Evolutionary conservation across 2,113 vertebrate genomes (phyloP).

Genomic region (Polyodon spathula): DNA sequence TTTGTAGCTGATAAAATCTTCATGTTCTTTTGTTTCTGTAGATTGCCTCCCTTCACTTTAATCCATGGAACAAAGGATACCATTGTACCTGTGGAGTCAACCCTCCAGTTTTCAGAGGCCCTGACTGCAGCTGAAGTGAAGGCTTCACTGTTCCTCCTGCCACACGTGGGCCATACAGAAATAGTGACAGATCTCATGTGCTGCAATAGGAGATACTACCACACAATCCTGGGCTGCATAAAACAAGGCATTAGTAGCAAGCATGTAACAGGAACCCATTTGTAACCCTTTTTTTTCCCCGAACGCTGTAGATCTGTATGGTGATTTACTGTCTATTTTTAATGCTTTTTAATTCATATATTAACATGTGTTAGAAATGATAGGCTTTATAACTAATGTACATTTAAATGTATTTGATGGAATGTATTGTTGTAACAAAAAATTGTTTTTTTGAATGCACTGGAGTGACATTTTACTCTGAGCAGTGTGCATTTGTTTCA

Average conservation of each 20-base stretch:
- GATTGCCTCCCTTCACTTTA: conserved; percentile 47
- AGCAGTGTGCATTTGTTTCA: too few relatives aligned
- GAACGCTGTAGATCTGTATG: too few relatives aligned
- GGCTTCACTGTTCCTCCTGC: conserved; percentile 47
- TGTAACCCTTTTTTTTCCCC: too few relatives aligned
- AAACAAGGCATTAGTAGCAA: conserved; percentile 46
- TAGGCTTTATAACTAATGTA: too few relatives aligned
- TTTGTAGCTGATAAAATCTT: background rate
- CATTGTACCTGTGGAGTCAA: conserved; percentile 48
- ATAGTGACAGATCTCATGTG: conserved; percentile 54
- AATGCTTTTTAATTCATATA: too few relatives aligned
- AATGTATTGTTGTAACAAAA: too few relatives aligned
- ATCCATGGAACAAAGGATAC: conserved; percentile 51
- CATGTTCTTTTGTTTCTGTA: conserved; percentile 19
- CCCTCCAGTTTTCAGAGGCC: conserved; percentile 41
- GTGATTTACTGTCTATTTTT: too few relatives aligned
- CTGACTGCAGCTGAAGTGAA: conserved; percentile 39
- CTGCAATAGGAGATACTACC: conserved; percentile 44
- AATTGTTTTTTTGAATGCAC: too few relatives aligned
- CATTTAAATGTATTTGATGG: too few relatives aligned
- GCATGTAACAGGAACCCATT: too few relatives aligned
- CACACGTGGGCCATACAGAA: conserved; percentile 43
- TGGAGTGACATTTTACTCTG: too few relatives aligned
- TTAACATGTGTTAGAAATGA: too few relatives aligned
- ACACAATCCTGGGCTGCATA: conserved; percentile 44